These are phyloP conservation scores for Muscicapa adusta DNA, from an alignment of 2,113 vertebrate genomes.

Conservation along the genomic window DNA sequence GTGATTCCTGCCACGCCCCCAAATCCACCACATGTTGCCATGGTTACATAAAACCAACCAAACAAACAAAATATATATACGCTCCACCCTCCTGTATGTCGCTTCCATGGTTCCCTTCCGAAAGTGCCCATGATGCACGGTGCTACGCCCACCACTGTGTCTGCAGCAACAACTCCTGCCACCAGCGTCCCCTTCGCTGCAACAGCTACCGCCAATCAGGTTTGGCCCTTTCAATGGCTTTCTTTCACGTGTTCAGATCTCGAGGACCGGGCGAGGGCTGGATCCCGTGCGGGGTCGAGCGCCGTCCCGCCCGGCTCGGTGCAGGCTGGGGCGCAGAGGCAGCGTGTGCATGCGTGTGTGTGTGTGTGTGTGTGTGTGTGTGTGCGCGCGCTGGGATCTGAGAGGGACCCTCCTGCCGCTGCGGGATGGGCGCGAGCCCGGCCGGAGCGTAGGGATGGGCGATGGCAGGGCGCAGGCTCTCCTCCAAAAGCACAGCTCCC, in stretches of 20 bases:
- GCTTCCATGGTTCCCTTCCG: constrained; percentile 88
- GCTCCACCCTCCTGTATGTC: constrained; percentile 82
- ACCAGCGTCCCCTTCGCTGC: constrained; percentile 96
- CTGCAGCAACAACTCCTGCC: constrained; percentile 94
- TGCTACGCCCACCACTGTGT: constrained; percentile 95
- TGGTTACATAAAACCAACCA: constrained; percentile 76
- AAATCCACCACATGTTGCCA: constrained; percentile 81
- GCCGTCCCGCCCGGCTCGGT: not conserved
- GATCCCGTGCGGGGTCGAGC: not conserved
- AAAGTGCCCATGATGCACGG: constrained; percentile 99
- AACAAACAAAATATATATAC: constrained; percentile 36
- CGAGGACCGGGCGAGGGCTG: constrained; percentile 23
- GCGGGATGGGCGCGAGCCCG: not conserved
- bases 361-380: not conserved
- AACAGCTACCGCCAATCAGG: constrained; percentile 95
- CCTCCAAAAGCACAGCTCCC: not conserved
- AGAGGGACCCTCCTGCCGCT: not conserved
- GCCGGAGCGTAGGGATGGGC: constrained; percentile 4
- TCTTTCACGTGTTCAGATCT: constrained; percentile 73
- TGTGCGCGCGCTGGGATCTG: not conserved
- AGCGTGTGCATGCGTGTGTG: not conserved
- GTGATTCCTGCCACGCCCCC: constrained; percentile 81
- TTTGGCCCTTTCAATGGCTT: constrained; percentile 92
- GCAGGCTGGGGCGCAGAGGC: constrained; percentile 17
- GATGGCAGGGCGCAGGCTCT: not conserved